phyloP scores from a whole-genome alignment of 1,140 invertebrate genomes.

The Bemisia tabaci region DNA sequence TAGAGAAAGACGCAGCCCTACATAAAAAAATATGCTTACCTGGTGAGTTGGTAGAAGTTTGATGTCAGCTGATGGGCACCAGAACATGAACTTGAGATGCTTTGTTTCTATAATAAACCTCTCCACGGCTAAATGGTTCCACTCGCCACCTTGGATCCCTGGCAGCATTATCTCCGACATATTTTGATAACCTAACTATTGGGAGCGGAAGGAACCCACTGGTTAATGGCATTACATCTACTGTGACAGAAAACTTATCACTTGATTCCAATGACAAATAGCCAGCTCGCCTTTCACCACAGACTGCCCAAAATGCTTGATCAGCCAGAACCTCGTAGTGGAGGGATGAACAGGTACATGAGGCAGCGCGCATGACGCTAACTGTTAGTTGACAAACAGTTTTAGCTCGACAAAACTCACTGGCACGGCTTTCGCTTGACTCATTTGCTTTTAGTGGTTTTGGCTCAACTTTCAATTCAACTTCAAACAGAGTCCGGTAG shows the following conservation, averaged over 20 bases:
- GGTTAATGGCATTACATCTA: slow-evolving; percentile 83
- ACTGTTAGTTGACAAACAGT: slow-evolving; percentile 74
- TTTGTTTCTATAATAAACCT: slow-evolving; percentile 79
- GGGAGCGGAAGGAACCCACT: slow-evolving; percentile 80
- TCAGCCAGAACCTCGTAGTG: slow-evolving; percentile 90
- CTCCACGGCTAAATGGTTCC: slow-evolving; percentile 70
- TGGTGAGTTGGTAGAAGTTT: background rate
- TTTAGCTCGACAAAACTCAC: slow-evolving; percentile 75
- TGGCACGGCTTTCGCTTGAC: slow-evolving; percentile 32
- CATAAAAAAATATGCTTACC: background rate
- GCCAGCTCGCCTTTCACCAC: slow-evolving; percentile 46
- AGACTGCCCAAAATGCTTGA: slow-evolving; percentile 82
- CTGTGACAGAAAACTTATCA: slow-evolving; percentile 40
- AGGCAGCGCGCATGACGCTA: slow-evolving; percentile 42
- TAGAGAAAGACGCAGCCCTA: no score
- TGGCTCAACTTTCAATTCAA: slow-evolving; percentile 66
- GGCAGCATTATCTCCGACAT: slow-evolving; percentile 59
- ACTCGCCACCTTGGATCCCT: slow-evolving; percentile 47
- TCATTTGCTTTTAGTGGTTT: slow-evolving; percentile 15
- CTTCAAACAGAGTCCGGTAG: slow-evolving; percentile 55
- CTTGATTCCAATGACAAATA: slow-evolving; percentile 4
- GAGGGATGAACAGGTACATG: slow-evolving; percentile 39
- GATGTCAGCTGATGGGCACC: slow-evolving; percentile 29
- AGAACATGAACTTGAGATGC: slow-evolving; percentile 77
- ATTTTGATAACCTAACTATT: slow-evolving; percentile 75